phyloP scores from a whole-genome alignment of 2,113 vertebrate species.

The Equus przewalskii region DNA sequence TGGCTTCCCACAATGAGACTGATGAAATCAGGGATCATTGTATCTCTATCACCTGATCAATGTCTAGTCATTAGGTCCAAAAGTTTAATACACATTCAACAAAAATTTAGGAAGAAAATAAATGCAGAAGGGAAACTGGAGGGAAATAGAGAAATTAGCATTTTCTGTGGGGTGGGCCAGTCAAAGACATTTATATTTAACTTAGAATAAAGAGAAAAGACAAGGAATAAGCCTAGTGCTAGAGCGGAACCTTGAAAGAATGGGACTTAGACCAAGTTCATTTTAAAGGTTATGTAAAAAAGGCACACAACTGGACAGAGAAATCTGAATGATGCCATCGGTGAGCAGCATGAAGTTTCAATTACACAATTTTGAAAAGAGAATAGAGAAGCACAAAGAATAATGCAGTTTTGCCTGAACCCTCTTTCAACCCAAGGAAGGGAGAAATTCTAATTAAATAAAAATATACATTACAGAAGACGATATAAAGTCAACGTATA shows the following conservation, averaged over 20 bases:
- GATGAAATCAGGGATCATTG: background rate
- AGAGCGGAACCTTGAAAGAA: background rate
- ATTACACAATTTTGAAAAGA: background rate
- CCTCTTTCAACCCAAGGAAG: background rate
- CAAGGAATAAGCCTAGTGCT: background rate
- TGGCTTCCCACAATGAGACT: background rate
- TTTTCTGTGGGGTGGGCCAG: background rate
- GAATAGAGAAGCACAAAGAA: background rate
- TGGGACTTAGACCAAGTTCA: background rate
- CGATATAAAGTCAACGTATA: background rate
- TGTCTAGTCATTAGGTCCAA: background rate
- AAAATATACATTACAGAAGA: background rate
- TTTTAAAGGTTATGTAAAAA: background rate
- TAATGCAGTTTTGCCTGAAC: background rate
- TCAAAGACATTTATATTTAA: background rate
- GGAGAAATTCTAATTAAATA: constrained; percentile 22
- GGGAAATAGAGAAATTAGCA: background rate
- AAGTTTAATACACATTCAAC: background rate
- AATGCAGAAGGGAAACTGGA: background rate
- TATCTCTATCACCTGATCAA: background rate
- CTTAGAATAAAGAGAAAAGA: background rate
- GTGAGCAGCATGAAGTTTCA: background rate
- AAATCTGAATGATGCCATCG: background rate
- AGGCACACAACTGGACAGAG: background rate
- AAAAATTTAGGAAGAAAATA: background rate